Percentiles rank a stretch among this genome's conserved stretches.
These are phyloP conservation scores for Neuroterus valhalla DNA, from an alignment of 1,140 invertebrate species.

Conservation along the genomic window DNA sequence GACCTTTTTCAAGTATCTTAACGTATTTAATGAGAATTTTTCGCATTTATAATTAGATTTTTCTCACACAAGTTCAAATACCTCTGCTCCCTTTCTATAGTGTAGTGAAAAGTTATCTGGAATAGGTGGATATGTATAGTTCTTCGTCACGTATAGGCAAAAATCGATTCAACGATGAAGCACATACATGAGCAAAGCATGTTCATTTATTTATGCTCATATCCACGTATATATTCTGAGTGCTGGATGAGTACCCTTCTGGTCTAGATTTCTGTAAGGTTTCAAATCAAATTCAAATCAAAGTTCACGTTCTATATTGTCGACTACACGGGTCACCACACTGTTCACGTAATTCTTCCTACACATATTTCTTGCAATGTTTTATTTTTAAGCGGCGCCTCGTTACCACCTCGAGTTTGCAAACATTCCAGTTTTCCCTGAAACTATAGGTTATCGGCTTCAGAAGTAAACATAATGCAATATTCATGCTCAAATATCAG, in stretches of 20 bases:
- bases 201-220: conserved; percentile 28
- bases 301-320: background rate
- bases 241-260: conserved; percentile 3
- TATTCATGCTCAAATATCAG: no score
- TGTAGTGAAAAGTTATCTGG: background rate
- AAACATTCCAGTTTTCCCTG: no score
- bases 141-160: background rate
- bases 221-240: background rate
- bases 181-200: conserved; percentile 7
- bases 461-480: no score
- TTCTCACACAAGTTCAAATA: background rate
- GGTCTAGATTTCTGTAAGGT: conserved; percentile 13
- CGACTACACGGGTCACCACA: background rate
- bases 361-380: background rate
- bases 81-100: background rate
- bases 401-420: no score
- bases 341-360: background rate
- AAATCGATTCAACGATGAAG: conserved; percentile 17
- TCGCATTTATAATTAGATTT: no score
- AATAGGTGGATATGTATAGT: conserved; percentile 1
- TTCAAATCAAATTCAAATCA: background rate
- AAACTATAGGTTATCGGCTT: no score
- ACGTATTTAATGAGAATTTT: no score
- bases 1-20: no score
- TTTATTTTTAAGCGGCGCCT: no score